A percentile compares a stretch with the other conserved stretches of the same genome.
Conservation (phyloP, 2,113 vertebrate species). For the Thymallus thymallus region DNA sequence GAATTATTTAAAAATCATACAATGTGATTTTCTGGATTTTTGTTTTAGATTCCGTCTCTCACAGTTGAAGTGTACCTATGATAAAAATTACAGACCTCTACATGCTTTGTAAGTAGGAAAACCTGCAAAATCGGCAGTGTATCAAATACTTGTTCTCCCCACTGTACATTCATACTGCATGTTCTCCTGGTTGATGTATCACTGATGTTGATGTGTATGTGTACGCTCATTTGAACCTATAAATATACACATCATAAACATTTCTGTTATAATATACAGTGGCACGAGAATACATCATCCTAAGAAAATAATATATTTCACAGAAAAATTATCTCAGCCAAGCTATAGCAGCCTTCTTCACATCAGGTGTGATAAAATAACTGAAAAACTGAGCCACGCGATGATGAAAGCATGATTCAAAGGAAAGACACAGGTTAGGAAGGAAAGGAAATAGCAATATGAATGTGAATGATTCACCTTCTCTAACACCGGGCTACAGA, state of each 20-base stretch:
- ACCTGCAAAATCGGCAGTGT: too few relatives aligned
- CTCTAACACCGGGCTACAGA: not conserved
- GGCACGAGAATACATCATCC: not conserved
- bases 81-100: too few relatives aligned
- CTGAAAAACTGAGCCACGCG: slow-evolving; percentile 5
- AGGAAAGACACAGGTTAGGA: slow-evolving; percentile 25
- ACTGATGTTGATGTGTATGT: slow-evolving; percentile 5
- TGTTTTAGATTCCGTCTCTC: too few relatives aligned
- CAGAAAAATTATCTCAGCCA: slow-evolving; percentile 35
- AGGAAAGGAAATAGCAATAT: slow-evolving; percentile 29
- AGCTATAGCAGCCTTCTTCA: slow-evolving; percentile 51
- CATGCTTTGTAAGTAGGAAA: too few relatives aligned
- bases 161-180: slow-evolving; percentile 28
- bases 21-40: too few relatives aligned
- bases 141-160: too few relatives aligned
- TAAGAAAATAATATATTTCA: not conserved
- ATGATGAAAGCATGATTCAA: slow-evolving; percentile 21
- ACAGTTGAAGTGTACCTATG: too few relatives aligned
- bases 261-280: not conserved
- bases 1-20: too few relatives aligned
- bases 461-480: slow-evolving; percentile 16
- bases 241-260: not conserved
- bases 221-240: slow-evolving; percentile 3
- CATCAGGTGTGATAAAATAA: too few relatives aligned
- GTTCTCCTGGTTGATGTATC: slow-evolving; percentile 39